These are phyloP conservation scores for Caenorhabditis becei DNA, from an alignment of 2,888 invertebrate species.

Conservation along the genomic window DNA sequence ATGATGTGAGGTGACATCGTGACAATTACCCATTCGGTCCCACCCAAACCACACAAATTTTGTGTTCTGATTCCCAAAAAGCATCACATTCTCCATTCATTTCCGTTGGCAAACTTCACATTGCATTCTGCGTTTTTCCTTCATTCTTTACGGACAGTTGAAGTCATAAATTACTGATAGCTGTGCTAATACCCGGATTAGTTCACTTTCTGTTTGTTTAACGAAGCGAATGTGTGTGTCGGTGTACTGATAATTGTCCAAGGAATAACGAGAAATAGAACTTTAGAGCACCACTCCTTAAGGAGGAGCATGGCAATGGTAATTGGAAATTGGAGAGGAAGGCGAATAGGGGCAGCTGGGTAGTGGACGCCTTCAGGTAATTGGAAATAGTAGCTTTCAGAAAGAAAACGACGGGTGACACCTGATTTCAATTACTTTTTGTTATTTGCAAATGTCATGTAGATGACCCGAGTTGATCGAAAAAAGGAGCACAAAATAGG, in stretches of 20 bases:
- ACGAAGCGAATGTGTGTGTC: constrained; percentile 10
- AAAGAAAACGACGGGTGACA: not conserved
- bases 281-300: not conserved
- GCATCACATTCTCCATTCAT: not conserved
- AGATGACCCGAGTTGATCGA: not conserved
- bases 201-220: constrained; percentile 56
- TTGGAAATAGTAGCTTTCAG: constrained; percentile 12
- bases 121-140: constrained; percentile 7
- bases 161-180: constrained; percentile 53
- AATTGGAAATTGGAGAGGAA: constrained; percentile 5
- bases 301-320: not conserved
- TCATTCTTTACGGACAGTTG: constrained; percentile 26
- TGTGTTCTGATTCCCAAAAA: constrained; percentile 12
- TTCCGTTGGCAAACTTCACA: not conserved
- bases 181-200: constrained; percentile 46
- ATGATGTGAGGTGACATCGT: not conserved
- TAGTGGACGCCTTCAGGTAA: constrained; percentile 14
- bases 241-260: constrained; percentile 14
- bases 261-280: not conserved
- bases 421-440: constrained; percentile 3
- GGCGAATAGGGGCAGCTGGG: constrained; percentile 20
- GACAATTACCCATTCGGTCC: not conserved
- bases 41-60: not conserved
- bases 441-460: not conserved
- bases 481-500: not conserved